Evolutionary conservation across 1,140 invertebrate genomes (phyloP).

Genomic region (Cotesia vestalis): DNA sequence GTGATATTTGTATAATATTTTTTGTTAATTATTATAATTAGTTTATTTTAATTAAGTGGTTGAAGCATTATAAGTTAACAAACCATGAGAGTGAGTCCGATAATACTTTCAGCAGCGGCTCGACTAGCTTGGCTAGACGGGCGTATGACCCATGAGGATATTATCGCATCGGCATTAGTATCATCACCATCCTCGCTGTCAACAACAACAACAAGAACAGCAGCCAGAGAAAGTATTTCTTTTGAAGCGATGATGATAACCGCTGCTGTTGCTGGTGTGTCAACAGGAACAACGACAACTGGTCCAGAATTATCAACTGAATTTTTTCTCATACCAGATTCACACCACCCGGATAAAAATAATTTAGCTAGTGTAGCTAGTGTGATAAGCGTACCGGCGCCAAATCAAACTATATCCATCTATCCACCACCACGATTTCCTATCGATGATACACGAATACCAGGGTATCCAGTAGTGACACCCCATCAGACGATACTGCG

Average conservation of each 20-base stretch:
- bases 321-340: constrained; percentile 75
- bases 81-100: constrained; percentile 58
- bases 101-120: constrained; percentile 56
- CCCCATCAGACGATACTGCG: constrained; percentile 65
- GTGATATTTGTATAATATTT: constrained; percentile 24
- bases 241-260: constrained; percentile 36
- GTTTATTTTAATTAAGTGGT: constrained; percentile 4
- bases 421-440: constrained; percentile 41
- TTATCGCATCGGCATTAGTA: background rate
- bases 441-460: constrained; percentile 32
- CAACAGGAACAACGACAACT: constrained; percentile 40
- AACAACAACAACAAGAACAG: too few species aligned
- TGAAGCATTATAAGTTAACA: constrained; percentile 5
- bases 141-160: constrained; percentile 20
- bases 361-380: constrained; percentile 56
- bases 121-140: constrained; percentile 12
- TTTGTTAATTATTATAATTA: background rate
- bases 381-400: constrained; percentile 57
- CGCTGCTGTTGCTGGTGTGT: constrained; percentile 37
- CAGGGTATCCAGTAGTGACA: constrained; percentile 39
- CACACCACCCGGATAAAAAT: constrained; percentile 51
- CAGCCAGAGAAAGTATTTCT: background rate
- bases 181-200: too few species aligned
- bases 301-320: constrained; percentile 77
- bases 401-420: constrained; percentile 55